Base-by-base conservation (phyloP, 2,113 vertebrate genomes). In the Tyto alba region DNA sequence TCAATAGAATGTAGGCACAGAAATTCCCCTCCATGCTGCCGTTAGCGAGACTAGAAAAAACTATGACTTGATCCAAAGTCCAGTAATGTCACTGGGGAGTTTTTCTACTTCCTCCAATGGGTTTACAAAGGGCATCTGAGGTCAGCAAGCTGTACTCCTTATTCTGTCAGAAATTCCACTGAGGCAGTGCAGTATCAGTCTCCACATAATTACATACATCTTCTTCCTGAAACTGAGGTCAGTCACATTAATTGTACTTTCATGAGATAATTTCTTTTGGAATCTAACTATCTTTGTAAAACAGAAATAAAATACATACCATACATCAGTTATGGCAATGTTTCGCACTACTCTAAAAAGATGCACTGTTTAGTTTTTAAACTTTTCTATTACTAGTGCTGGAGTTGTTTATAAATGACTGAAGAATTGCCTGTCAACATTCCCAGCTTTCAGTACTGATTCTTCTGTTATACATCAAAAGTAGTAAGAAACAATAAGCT, bases 151-250 rank as follows among this genome's bases (percentile, higher is more conserved):
- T 91, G 92, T 80, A 63, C 77, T 95, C 66, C 72, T 90, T 36
- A 66, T 19, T 78, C 69, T 55, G 84, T 93, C 91, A 95, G 87
- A 95, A 96, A 93, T 95, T 97, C 95, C 96, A 97, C 86, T 87
- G 86, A 93, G 68, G 94, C 86, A 91, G 66, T 82, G 63, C 80
- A 97, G 81, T 30, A 89, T 90, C 89, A 82, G 77, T 66, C 91
- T 87, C 84, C 87, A 92, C 77, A 89, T 95, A 74, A 88, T 97
- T 94, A 93, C 68, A 94, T 85, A 83, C 18, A 92, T 85, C 93
- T 67, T 95, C 67, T 96, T 95, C 89, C 95, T 95, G 93, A 92
- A 94, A 91, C 66, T 95, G 94, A 96, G 79, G 96, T 91, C 91
- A 95, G 81, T 88, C 79, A 93, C 40, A 88, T 94, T 50, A 66